Evolutionary conservation across 2,797 vertebrate species (phyloP).

Genomic region (Molossus alvarezi): DNA sequence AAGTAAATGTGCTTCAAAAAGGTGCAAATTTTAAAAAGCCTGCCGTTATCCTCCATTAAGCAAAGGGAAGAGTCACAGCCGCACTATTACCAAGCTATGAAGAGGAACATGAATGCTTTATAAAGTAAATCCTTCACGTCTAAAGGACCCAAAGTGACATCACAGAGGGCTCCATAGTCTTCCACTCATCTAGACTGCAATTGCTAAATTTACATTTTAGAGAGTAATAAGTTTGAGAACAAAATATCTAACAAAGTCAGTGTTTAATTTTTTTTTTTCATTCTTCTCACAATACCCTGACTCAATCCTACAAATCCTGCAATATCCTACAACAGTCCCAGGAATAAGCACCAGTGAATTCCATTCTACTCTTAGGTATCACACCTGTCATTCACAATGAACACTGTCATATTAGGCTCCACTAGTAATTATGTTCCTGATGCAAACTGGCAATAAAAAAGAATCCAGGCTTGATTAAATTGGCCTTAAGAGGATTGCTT

Average conservation of each 20-base stretch:
- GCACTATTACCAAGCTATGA: background rate
- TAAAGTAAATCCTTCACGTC: slow-evolving; percentile 56
- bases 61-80: background rate
- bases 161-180: background rate
- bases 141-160: background rate
- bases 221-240: slow-evolving; percentile 3
- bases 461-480: slow-evolving; percentile 47
- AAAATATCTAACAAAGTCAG: slow-evolving; percentile 64
- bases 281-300: slow-evolving; percentile 1
- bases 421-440: slow-evolving; percentile 61
- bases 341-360: slow-evolving; percentile 20
- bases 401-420: slow-evolving; percentile 70
- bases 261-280: slow-evolving; percentile 32
- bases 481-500: slow-evolving; percentile 54
- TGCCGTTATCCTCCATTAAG: slow-evolving; percentile 54
- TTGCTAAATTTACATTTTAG: slow-evolving; percentile 68
- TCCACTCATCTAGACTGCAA: slow-evolving; percentile 37
- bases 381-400: slow-evolving; percentile 61
- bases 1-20: slow-evolving; percentile 43
- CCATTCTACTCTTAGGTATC: slow-evolving; percentile 45
- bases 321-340: background rate
- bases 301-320: background rate
- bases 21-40: slow-evolving; percentile 42
- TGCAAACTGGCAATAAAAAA: slow-evolving; percentile 65
- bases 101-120: slow-evolving; percentile 47